Base-by-base conservation (phyloP, 1,140 invertebrate species). In the Apis laboriosa region DNA sequence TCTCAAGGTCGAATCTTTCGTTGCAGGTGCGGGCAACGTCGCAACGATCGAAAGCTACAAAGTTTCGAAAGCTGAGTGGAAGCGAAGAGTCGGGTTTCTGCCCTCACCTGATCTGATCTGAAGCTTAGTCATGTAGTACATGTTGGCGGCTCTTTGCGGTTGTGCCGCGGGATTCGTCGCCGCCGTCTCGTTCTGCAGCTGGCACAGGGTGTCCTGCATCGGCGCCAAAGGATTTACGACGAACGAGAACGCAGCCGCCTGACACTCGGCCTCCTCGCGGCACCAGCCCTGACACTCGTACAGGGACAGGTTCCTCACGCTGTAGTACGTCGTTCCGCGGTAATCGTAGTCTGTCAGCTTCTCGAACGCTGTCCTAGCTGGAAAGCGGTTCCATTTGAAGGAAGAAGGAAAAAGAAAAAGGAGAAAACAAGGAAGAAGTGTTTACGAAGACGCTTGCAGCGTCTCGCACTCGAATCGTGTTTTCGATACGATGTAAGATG, bases 251-350 rank as follows among this genome's bases (percentile, higher is more conserved):
- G 97, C 96, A 2, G 97, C 97, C 3, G 98, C 97, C 88, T 97
- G 97, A 91, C 98, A 99, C 88, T 98, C 97, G 0, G 96, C 95
- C 90, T 99, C 98, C 91, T 98, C 97, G 79, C 97, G 94, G 92
- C 98, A 99, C 98, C 98, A 98, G 55, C 98, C 98, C 92, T 99
- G 98, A 92, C 98, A 99, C 94, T 99, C 98, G 95, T 98, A 98
- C 55, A 99, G 94, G 12, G 98, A 98, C 51, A 99, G 95, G 93
- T 99, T 99, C 89, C 97, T 96, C 61, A 98, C 97, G 43, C 97
- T 98, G 94, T 98, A 98, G 92, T 99, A 99, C 12, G 97, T 98
- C 55, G 96, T 98, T 49, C 98, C 98, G 67, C 97, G 94, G 92
- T 98, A 99, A 92, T 99, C 98, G 84, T 97, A 96, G 92, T 98